Percentiles rank a stretch among this genome's conserved stretches.
phyloP scores from a whole-genome alignment of 2,888 invertebrate genomes.

The Gibbula magus region DNA sequence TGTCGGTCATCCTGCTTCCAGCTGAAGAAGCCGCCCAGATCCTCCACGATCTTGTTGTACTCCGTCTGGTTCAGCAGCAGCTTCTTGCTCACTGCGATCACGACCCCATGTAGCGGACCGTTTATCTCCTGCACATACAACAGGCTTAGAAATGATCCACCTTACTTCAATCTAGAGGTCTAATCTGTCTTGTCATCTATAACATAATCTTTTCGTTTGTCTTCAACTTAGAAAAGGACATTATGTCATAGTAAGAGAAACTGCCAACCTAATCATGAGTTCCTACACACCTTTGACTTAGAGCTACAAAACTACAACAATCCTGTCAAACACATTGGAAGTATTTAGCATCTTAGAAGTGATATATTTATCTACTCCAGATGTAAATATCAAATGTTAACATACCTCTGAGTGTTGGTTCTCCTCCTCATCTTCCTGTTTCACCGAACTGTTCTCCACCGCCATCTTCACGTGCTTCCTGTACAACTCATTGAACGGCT shows the following conservation, averaged over 20 bases:
- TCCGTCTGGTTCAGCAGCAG: slow-evolving; percentile 70
- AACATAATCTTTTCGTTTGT: too few species aligned
- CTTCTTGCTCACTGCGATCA: slow-evolving; percentile 74
- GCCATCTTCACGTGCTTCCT: slow-evolving; percentile 52
- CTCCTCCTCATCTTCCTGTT: slow-evolving; percentile 14
- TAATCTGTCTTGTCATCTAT: too few species aligned
- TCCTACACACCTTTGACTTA: too few species aligned
- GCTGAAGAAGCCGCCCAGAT: slow-evolving; percentile 74
- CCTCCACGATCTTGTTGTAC: slow-evolving; percentile 70
- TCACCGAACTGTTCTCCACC: slow-evolving; percentile 43
- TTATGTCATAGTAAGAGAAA: too few species aligned
- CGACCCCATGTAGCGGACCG: slow-evolving; percentile 71
- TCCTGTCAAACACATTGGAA: too few species aligned
- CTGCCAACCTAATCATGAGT: too few species aligned
- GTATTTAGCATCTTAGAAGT: too few species aligned
- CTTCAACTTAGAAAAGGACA: too few species aligned
- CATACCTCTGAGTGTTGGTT: background rate
- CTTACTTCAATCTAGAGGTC: too few species aligned
- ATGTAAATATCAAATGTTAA: too few species aligned
- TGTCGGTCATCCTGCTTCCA: slow-evolving; percentile 73
- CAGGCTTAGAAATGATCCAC: background rate
- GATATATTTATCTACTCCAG: too few species aligned
- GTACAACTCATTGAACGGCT: slow-evolving; percentile 67
- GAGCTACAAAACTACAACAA: too few species aligned
- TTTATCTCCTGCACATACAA: slow-evolving; percentile 26